phyloP scores from a whole-genome alignment of 2,797 vertebrate species.

The Pelochelys cantorii region DNA sequence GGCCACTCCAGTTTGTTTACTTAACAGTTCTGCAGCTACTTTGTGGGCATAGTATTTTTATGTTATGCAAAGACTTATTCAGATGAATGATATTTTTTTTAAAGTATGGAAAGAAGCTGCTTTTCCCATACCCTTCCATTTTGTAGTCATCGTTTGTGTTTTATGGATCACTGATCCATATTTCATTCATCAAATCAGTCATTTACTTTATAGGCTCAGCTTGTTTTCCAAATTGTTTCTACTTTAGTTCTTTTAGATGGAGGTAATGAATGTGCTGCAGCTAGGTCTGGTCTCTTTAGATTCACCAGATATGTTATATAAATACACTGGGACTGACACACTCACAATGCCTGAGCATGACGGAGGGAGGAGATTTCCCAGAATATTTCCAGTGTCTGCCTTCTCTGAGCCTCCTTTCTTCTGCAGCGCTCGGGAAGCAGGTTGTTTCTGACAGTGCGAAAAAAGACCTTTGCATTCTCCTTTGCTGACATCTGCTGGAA shows the following conservation, averaged over 20 bases:
- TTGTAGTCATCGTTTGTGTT: background rate
- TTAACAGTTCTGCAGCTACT: background rate
- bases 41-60: background rate
- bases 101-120: background rate
- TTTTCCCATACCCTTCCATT: background rate
- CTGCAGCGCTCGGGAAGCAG: constrained; percentile 72
- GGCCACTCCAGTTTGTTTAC: too few species aligned
- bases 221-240: background rate
- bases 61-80: background rate
- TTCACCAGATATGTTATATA: background rate
- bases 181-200: constrained; percentile 16
- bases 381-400: constrained; percentile 28
- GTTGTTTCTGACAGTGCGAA: constrained; percentile 76
- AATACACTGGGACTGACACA: background rate
- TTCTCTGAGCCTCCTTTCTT: constrained; percentile 73
- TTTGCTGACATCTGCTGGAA: constrained; percentile 84
- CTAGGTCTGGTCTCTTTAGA: background rate
- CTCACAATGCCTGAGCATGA: constrained; percentile 48
- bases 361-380: background rate
- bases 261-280: background rate
- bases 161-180: background rate
- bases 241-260: background rate
- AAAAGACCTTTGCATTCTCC: constrained; percentile 81
- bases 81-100: background rate
- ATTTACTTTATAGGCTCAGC: background rate